A percentile compares a stretch with the other conserved stretches of the same genome.
Evolutionary conservation across 2,888 invertebrate species (phyloP).

Genomic region (Drosophila fulvimacula): DNA sequence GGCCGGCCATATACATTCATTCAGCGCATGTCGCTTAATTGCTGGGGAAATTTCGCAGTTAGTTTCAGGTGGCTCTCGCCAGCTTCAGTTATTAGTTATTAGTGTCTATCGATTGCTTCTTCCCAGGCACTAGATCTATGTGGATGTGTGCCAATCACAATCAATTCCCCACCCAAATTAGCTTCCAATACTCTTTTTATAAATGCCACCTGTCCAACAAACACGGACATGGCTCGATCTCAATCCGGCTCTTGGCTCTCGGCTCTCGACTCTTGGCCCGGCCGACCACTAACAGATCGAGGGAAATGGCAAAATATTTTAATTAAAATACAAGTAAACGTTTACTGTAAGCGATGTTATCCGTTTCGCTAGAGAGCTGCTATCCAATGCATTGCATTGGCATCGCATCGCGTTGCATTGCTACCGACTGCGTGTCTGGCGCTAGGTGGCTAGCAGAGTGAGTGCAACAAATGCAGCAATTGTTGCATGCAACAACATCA

Average conservation of each 20-base stretch:
- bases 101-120: constrained; percentile 3
- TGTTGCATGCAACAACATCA: constrained; percentile 67
- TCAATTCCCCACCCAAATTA: constrained; percentile 68
- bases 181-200: constrained; percentile 58
- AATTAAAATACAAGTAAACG: constrained; percentile 79
- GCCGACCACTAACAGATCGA: constrained; percentile 27
- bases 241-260: constrained; percentile 44
- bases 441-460: constrained; percentile 25
- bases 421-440: constrained; percentile 63
- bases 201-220: constrained; percentile 70
- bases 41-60: constrained; percentile 27
- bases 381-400: constrained; percentile 34
- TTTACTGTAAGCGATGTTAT: constrained; percentile 77
- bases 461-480: constrained; percentile 49
- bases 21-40: constrained; percentile 26
- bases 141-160: constrained; percentile 56
- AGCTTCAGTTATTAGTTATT: constrained; percentile 7
- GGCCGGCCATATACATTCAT: constrained; percentile 12
- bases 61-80: not conserved
- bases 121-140: constrained; percentile 42
- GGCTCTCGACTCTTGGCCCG: constrained; percentile 16
- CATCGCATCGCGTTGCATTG: constrained; percentile 17
- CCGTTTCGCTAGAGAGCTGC: constrained; percentile 38
- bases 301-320: constrained; percentile 74
- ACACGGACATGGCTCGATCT: constrained; percentile 67